Evolutionary conservation across 2,113 vertebrate species (phyloP).

Genomic region (Toxotes chatareus): DNA sequence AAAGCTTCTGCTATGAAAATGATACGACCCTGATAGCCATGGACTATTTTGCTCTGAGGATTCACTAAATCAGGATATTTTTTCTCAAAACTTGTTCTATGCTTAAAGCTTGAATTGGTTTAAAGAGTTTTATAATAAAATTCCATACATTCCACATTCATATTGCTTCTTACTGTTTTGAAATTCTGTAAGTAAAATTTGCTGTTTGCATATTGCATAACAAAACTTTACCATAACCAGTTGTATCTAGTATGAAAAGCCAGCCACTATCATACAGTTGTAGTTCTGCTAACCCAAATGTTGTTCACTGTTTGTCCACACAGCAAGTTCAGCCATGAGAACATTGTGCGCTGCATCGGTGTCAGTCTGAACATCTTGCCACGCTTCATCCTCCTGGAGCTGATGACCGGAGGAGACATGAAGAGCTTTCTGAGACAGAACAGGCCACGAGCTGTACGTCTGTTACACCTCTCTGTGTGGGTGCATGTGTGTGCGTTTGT

Average conservation of each 20-base stretch:
- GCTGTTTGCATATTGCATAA: no score
- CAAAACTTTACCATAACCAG: no score
- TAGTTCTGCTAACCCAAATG: not conserved
- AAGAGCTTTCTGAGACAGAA: constrained; percentile 94
- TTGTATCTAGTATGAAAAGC: not conserved
- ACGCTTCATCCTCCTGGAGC: constrained; percentile 92
- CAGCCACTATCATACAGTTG: not conserved
- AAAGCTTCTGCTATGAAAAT: not conserved
- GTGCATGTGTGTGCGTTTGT: constrained; percentile 10
- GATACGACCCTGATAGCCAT: not conserved
- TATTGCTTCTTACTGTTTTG: not conserved
- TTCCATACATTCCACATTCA: not conserved
- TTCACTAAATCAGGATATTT: not conserved
- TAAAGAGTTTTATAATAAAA: not conserved
- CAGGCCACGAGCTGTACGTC: constrained; percentile 87
- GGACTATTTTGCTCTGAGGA: not conserved
- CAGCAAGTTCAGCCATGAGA: constrained; percentile 94
- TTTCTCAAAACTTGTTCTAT: not conserved
- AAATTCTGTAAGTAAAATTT: no score
- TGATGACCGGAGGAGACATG: constrained; percentile 95
- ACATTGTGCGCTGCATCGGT: constrained; percentile 90
- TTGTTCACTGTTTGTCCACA: constrained; percentile 14
- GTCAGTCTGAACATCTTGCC: constrained; percentile 91
- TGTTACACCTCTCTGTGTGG: not conserved
- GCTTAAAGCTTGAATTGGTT: not conserved